Evolutionary conservation across 2,797 vertebrate genomes (phyloP).

Genomic region (Halcyon leucocephala): DNA sequence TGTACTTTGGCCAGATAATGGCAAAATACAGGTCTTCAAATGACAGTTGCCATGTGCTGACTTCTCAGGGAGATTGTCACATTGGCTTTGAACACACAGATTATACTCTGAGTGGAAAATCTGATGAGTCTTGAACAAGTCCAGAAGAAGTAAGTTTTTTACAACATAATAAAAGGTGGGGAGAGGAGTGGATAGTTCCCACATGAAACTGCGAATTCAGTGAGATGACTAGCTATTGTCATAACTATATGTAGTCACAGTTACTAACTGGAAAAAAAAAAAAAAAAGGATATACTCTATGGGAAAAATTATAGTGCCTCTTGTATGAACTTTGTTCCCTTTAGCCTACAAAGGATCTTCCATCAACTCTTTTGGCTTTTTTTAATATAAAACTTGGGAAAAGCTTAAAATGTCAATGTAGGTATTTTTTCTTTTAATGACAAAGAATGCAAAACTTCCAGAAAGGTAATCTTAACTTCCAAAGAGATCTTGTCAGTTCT

Average conservation of each 20-base stretch:
- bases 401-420: slow-evolving; percentile 24
- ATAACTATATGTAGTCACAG: neutral
- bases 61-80: neutral
- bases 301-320: neutral
- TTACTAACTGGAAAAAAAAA: neutral
- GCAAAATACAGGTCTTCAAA: neutral
- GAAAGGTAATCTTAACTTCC: slow-evolving; percentile 44
- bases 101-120: neutral
- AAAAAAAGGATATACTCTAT: neutral
- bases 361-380: neutral
- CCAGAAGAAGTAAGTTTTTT: neutral
- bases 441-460: slow-evolving; percentile 32
- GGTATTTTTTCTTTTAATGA: slow-evolving; percentile 29
- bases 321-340: neutral
- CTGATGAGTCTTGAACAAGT: neutral
- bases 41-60: neutral
- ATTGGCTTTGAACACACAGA: neutral
- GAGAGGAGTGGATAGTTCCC: neutral
- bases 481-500: slow-evolving; percentile 66
- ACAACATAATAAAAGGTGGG: neutral
- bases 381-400: neutral
- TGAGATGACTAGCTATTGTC: neutral
- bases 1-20: neutral
- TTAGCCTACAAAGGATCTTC: neutral
- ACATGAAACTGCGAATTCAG: neutral